These are phyloP conservation scores for Branchinecta sandiegonensis DNA, from an alignment of 2,888 invertebrate genomes.

Conservation along the genomic window DNA sequence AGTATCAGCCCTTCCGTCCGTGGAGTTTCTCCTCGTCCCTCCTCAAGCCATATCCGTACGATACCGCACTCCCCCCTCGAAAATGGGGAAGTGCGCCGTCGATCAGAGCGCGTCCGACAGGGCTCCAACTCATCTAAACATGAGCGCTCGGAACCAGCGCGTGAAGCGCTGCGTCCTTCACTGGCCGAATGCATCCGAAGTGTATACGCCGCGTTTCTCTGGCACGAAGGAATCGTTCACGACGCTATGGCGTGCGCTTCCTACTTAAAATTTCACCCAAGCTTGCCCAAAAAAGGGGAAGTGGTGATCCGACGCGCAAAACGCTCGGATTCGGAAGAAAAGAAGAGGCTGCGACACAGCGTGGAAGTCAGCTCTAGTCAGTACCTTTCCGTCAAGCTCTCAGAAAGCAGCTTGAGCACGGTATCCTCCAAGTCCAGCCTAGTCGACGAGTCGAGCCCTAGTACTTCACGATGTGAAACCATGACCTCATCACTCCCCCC, in stretches of 20 bases:
- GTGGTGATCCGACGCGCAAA: constrained; percentile 51
- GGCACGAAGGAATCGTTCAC: constrained; percentile 95
- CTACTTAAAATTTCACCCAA: constrained; percentile 83
- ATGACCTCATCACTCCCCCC: constrained; percentile 47
- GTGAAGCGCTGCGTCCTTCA: constrained; percentile 76
- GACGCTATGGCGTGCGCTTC: constrained; percentile 97
- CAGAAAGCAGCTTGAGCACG: constrained; percentile 12
- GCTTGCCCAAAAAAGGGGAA: constrained; percentile 61
- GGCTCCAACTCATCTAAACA: not conserved
- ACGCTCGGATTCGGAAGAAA: constrained; percentile 25
- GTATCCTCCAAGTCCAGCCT: constrained; percentile 12
- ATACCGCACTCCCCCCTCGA: not conserved
- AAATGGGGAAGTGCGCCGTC: not conserved
- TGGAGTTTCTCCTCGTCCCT: constrained; percentile 33
- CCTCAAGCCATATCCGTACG: constrained; percentile 32
- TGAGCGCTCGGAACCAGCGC: constrained; percentile 41
- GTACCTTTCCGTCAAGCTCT: constrained; percentile 24
- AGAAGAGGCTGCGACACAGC: constrained; percentile 62
- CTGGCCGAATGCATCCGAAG: constrained; percentile 84
- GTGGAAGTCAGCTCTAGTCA: constrained; percentile 53
- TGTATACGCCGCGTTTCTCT: constrained; percentile 86
- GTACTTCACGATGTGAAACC: not conserved
- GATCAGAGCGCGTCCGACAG: not conserved
- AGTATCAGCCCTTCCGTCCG: constrained; percentile 32
- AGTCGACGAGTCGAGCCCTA: constrained; percentile 7